phyloP scores from a whole-genome alignment of 2,113 vertebrate species.

The Mormyrus iriodes region DNA sequence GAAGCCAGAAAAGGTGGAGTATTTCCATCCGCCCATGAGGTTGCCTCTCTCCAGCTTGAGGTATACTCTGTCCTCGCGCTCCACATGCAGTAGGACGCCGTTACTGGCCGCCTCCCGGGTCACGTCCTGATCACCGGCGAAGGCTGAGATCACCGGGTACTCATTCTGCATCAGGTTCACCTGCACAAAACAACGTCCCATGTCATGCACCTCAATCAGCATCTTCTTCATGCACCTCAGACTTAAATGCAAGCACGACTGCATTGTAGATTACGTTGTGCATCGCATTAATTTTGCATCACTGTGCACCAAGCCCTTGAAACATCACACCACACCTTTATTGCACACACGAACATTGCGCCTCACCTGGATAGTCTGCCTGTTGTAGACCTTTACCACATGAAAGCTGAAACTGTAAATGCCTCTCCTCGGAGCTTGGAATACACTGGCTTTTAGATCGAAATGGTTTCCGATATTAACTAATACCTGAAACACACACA shows the following conservation, averaged over 20 bases:
- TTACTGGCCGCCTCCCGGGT: conserved; percentile 98
- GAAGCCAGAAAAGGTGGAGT: conserved; percentile 98
- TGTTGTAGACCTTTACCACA: conserved; percentile 99
- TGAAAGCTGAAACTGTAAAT: conserved; percentile 99
- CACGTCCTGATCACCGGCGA: conserved; percentile 97
- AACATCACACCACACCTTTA: neutral
- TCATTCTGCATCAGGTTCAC: conserved; percentile 98
- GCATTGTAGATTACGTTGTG: neutral
- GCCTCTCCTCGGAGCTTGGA: conserved; percentile 91
- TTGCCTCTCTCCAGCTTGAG: conserved; percentile 97
- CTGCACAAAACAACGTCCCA: conserved; percentile 49
- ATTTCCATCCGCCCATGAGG: conserved; percentile 99
- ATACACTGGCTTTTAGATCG: conserved; percentile 94
- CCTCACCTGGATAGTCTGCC: conserved; percentile 98
- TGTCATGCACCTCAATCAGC: neutral
- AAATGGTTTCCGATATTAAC: conserved; percentile 99
- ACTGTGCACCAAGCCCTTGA: neutral
- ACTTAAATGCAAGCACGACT: neutral
- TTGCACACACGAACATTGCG: neutral
- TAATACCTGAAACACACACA: conserved; percentile 74
- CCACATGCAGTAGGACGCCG: conserved; percentile 92
- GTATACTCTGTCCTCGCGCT: conserved; percentile 92
- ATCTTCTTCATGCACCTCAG: neutral
- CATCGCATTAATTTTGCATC: neutral
- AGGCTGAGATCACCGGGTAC: conserved; percentile 96